Evolutionary conservation across 2,797 vertebrate genomes (phyloP).

Genomic region (Sitta carolinensis): DNA sequence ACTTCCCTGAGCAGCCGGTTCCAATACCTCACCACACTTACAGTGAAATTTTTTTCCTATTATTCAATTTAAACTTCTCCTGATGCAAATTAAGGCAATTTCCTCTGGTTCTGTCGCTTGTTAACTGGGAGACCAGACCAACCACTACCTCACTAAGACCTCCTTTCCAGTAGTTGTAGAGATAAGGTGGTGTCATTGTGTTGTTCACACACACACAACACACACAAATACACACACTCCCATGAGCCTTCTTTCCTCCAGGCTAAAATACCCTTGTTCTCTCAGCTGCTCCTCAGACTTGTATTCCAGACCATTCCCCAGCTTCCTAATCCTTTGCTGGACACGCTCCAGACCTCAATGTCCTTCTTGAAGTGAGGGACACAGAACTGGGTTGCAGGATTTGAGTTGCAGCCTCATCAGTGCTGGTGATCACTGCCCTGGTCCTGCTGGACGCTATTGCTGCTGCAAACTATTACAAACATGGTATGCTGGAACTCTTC

Average conservation of each 20-base stretch:
- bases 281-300: not conserved
- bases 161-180: not conserved
- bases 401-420: not conserved
- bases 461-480: not conserved
- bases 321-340: not conserved
- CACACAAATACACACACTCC: accelerated
- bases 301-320: not conserved
- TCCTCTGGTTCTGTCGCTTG: not conserved
- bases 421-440: accelerated
- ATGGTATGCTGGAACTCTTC: not conserved
- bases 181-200: too few species aligned
- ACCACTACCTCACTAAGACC: not conserved
- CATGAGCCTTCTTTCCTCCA: accelerated
- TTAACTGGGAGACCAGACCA: not conserved
- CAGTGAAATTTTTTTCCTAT: not conserved
- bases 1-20: not conserved
- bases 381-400: not conserved
- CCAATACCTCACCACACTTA: not conserved
- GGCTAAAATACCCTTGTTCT: not conserved
- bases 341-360: accelerated
- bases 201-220: accelerated
- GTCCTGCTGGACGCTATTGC: not conserved
- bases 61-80: not conserved
- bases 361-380: not conserved
- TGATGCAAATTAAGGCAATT: not conserved